Conservation (phyloP, 2,797 vertebrate genomes). For the Gallinago solitaria region DNA sequence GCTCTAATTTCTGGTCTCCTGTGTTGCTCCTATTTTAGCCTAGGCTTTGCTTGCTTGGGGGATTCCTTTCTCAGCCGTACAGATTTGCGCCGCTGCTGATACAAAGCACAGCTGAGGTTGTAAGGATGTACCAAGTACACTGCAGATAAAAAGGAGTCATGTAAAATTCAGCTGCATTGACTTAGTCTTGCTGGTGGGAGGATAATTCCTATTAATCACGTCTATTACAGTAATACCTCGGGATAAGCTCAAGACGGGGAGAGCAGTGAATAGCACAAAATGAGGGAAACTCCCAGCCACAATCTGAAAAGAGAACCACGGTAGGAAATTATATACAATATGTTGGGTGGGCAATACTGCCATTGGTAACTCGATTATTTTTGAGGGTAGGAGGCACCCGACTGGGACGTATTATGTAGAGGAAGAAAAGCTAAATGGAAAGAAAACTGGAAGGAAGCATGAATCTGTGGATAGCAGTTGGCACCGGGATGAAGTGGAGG, state of each 20-base stretch:
- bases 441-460: background rate
- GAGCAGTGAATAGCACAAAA: background rate
- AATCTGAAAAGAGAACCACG: background rate
- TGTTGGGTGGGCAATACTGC: fast-evolving
- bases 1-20: background rate
- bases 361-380: background rate
- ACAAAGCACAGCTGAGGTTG: background rate
- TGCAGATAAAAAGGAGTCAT: background rate
- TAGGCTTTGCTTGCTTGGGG: background rate
- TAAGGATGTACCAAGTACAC: background rate
- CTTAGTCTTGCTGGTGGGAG: background rate
- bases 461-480: background rate
- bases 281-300: background rate
- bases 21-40: background rate
- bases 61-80: background rate
- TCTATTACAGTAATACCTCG: background rate
- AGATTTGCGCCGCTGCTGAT: background rate
- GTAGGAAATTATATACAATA: background rate
- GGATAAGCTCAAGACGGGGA: background rate
- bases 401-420: background rate
- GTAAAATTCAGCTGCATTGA: background rate
- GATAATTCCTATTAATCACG: background rate
- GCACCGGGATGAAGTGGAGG: background rate
- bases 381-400: background rate
- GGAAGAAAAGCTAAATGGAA: background rate